Evolutionary conservation across 2,797 vertebrate genomes (phyloP).

Genomic region (Acomys russatus): DNA sequence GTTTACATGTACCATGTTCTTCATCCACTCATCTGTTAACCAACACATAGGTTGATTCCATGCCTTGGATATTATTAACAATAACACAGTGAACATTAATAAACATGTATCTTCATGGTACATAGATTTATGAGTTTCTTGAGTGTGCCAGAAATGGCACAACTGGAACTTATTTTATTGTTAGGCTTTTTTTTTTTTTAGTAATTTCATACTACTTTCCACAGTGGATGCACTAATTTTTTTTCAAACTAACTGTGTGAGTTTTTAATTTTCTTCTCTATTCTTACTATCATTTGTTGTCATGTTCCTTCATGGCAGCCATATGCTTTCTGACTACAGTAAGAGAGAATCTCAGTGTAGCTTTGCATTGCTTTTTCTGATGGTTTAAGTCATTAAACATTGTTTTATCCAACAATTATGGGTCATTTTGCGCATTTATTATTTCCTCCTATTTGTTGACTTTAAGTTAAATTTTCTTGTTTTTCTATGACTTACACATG

Average conservation of each 20-base stretch:
- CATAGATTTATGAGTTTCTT: not conserved
- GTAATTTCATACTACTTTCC: not conserved
- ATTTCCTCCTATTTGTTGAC: not conserved
- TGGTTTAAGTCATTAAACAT: not conserved
- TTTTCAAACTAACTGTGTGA: not conserved
- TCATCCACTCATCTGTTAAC: not conserved
- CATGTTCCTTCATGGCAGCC: not conserved
- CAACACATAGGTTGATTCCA: not conserved
- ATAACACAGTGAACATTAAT: not conserved
- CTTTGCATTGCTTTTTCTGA: not conserved
- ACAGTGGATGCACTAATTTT: not conserved
- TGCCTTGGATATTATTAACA: not conserved
- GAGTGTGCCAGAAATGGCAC: not conserved
- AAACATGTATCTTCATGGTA: not conserved
- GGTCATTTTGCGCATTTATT: not conserved
- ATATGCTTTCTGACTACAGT: not conserved
- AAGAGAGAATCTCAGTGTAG: not conserved
- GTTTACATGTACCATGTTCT: not conserved
- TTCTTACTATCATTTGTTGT: not conserved
- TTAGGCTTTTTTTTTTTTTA: not conserved
- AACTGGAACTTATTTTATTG: not conserved
- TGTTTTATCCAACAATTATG: not conserved
- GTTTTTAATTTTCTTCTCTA: not conserved
- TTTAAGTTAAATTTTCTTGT: not conserved
- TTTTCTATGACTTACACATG: not conserved